Conservation (phyloP, 2,888 invertebrate species). For the Amphipyra berbera region DNA sequence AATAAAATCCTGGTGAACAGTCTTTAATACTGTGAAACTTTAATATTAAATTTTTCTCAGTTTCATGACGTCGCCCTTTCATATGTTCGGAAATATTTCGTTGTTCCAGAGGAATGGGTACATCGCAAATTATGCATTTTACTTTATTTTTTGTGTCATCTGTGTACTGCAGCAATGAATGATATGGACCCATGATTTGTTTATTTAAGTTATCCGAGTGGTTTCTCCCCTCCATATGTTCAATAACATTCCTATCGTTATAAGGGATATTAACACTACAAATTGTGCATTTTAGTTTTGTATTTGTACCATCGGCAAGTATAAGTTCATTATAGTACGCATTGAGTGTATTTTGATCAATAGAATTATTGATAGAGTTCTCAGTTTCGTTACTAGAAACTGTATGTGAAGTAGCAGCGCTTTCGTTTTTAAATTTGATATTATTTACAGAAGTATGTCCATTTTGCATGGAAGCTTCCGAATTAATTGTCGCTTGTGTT, state of each 20-base stretch:
- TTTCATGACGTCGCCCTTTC: background rate
- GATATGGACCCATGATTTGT: background rate
- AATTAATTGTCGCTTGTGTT: background rate
- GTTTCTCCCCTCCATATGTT: constrained; percentile 6
- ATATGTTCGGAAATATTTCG: constrained; percentile 11
- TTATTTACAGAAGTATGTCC: background rate
- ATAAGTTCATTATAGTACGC: background rate
- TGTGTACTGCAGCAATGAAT: background rate
- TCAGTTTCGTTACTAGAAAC: no score
- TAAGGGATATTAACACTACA: background rate
- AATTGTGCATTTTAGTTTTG: constrained; percentile 18
- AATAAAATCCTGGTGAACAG: background rate
- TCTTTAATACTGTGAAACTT: background rate
- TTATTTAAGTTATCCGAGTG: background rate
- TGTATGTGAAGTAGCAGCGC: background rate
- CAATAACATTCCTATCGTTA: background rate
- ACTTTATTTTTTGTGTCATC: background rate
- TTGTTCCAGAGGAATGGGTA: background rate
- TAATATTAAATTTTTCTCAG: background rate
- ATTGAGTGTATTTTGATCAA: rapidly evolving
- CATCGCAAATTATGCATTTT: constrained; percentile 10
- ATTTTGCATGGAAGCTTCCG: background rate
- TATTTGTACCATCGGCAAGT: background rate
- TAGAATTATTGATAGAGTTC: no score
- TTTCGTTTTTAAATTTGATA: background rate